Conservation (phyloP, 2,797 vertebrate genomes). For the Lithobates pipiens region DNA sequence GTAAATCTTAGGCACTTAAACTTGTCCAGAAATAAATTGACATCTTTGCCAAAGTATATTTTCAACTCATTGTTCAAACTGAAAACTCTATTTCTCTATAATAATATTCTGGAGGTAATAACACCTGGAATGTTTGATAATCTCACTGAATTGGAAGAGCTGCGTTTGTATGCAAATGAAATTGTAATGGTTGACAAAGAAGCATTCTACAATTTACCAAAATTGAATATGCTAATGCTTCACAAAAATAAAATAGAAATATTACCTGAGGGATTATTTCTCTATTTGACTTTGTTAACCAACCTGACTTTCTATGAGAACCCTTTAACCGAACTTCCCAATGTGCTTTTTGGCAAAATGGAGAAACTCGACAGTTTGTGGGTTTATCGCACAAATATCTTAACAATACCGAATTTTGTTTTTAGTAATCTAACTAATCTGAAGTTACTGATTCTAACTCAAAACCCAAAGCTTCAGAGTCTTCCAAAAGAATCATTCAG, state of each 20-base stretch:
- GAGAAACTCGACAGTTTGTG: slow-evolving; percentile 78
- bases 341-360: slow-evolving; percentile 84
- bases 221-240: slow-evolving; percentile 76
- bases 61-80: slow-evolving; percentile 79
- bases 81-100: slow-evolving; percentile 73
- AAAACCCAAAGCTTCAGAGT: slow-evolving; percentile 75
- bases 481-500: slow-evolving; percentile 81
- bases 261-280: slow-evolving; percentile 82
- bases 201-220: slow-evolving; percentile 79
- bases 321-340: slow-evolving; percentile 81
- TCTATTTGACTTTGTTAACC: slow-evolving; percentile 76
- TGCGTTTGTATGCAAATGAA: slow-evolving; percentile 79
- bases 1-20: slow-evolving; percentile 77
- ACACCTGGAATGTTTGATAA: slow-evolving; percentile 76
- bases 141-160: slow-evolving; percentile 75
- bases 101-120: slow-evolving; percentile 78
- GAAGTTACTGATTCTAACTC: slow-evolving; percentile 75
- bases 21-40: slow-evolving; percentile 81
- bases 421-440: slow-evolving; percentile 88
- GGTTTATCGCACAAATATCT: slow-evolving; percentile 82
- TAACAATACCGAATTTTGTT: slow-evolving; percentile 81
- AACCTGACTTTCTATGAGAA: slow-evolving; percentile 83
- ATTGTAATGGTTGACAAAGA: slow-evolving; percentile 76
- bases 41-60: slow-evolving; percentile 73
- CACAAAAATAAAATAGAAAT: slow-evolving; percentile 79